A percentile compares a stretch with the other conserved stretches of the same genome.
Conservation (phyloP, 2,888 invertebrate genomes). For the Bombyx huttoni region DNA sequence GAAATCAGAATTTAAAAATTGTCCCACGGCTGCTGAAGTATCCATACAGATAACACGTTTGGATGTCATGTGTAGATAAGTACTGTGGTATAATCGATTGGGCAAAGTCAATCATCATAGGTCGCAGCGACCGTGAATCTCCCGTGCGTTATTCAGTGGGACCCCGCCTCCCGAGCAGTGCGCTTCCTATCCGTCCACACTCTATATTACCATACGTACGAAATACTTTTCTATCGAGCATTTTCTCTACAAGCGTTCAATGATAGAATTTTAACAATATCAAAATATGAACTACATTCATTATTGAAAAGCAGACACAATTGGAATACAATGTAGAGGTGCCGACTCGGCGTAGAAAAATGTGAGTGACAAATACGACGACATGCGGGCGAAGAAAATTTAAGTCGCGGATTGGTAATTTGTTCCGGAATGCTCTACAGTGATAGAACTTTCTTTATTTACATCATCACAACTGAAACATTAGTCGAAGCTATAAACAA, state of each 20-base stretch:
- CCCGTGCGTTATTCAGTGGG: slow-evolving; percentile 42
- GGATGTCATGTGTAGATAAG: slow-evolving; percentile 44
- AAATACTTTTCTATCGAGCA: slow-evolving; percentile 10
- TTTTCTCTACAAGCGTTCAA: slow-evolving; percentile 3
- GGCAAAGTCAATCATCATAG: slow-evolving; percentile 63
- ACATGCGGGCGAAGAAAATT: slow-evolving; percentile 4
- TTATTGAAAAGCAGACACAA: slow-evolving; percentile 29
- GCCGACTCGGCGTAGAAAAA: slow-evolving; percentile 55
- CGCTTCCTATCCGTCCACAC: slow-evolving; percentile 38
- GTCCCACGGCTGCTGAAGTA: slow-evolving; percentile 33
- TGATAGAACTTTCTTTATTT: slow-evolving; percentile 4
- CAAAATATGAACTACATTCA: slow-evolving; percentile 20
- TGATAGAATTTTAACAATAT: slow-evolving; percentile 5
- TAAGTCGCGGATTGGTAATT: slow-evolving; percentile 10
- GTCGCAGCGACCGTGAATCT: slow-evolving; percentile 66
- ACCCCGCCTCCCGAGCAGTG: slow-evolving; percentile 45
- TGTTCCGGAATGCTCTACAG: slow-evolving; percentile 2
- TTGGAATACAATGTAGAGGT: slow-evolving; percentile 59
- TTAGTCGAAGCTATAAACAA: too few species aligned
- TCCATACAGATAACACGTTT: slow-evolving; percentile 29
- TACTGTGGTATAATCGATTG: slow-evolving; percentile 55
- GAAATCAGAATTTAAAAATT: slow-evolving; percentile 4
- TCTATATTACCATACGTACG: slow-evolving; percentile 5
- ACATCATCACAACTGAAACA: neutral
- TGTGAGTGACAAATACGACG: slow-evolving; percentile 40